phyloP scores from a whole-genome alignment of 2,797 vertebrate species.

The Gymnothorax reevesii region DNA sequence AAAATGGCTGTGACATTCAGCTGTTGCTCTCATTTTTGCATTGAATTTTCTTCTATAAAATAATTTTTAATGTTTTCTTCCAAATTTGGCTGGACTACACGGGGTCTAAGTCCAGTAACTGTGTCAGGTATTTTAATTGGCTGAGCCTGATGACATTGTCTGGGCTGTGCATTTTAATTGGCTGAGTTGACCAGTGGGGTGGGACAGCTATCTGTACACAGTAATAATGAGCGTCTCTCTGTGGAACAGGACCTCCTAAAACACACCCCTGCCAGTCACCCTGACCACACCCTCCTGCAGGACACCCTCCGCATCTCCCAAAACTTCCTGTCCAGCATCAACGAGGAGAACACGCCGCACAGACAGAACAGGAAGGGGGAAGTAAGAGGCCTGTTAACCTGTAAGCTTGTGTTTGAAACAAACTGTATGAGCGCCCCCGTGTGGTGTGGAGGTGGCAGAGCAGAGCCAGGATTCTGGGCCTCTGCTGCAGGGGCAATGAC shows the following conservation, averaged over 20 bases:
- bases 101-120: not conserved
- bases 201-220: not conserved
- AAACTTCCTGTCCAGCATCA: constrained; percentile 98
- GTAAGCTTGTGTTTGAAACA: not conserved
- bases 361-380: constrained; percentile 94
- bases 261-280: constrained; percentile 90
- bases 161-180: not conserved
- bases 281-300: constrained; percentile 88
- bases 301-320: constrained; percentile 95
- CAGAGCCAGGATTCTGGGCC: no score
- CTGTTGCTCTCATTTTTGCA: no score
- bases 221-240: not conserved
- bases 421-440: not conserved
- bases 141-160: not conserved
- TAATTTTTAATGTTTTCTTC: not conserved
- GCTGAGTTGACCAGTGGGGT: not conserved
- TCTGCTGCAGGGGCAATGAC: no score
- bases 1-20: no score
- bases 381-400: constrained; percentile 71
- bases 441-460: no score
- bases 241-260: constrained; percentile 88
- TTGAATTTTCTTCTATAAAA: not conserved
- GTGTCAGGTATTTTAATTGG: not conserved
- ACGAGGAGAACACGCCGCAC: constrained; percentile 92
- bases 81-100: no score